A percentile compares a stretch with the other conserved stretches of the same genome.
Conservation (phyloP, 2,113 vertebrate species). For the Myrmecobius fasciatus region DNA sequence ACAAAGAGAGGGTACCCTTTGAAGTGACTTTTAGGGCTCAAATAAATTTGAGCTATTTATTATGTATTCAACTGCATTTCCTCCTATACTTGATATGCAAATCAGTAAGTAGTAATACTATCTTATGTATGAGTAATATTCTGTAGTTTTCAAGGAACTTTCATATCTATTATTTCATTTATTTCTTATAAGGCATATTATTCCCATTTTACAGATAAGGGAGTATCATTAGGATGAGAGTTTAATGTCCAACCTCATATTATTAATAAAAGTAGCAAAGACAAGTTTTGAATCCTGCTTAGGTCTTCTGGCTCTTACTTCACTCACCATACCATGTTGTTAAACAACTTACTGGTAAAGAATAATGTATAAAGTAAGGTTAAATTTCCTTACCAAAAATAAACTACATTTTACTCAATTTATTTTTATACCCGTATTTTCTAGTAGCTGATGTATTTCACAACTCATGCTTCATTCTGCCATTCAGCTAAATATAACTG, state of each 20-base stretch:
- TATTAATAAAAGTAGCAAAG: neutral
- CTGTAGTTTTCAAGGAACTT: neutral
- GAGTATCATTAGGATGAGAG: neutral
- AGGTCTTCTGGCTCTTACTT: neutral
- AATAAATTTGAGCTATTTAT: neutral
- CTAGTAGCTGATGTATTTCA: slow-evolving; percentile 17
- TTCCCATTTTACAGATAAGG: neutral
- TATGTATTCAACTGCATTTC: neutral
- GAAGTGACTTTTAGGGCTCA: neutral
- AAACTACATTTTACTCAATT: slow-evolving; percentile 27
- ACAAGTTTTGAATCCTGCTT: neutral
- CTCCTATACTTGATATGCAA: no score
- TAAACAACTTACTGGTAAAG: neutral
- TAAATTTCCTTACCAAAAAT: neutral
- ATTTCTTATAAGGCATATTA: slow-evolving; percentile 2
- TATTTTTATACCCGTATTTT: neutral
- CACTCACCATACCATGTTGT: neutral
- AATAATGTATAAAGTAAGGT: neutral
- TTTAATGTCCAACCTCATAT: neutral
- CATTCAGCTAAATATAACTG: slow-evolving; percentile 14
- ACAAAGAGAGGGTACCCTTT: neutral
- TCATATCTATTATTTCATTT: neutral
- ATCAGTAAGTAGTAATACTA: neutral
- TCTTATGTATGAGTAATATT: neutral
- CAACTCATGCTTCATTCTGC: slow-evolving; percentile 21